Conservation (phyloP, 2,113 vertebrate species). For the Tupaia chinensis region DNA sequence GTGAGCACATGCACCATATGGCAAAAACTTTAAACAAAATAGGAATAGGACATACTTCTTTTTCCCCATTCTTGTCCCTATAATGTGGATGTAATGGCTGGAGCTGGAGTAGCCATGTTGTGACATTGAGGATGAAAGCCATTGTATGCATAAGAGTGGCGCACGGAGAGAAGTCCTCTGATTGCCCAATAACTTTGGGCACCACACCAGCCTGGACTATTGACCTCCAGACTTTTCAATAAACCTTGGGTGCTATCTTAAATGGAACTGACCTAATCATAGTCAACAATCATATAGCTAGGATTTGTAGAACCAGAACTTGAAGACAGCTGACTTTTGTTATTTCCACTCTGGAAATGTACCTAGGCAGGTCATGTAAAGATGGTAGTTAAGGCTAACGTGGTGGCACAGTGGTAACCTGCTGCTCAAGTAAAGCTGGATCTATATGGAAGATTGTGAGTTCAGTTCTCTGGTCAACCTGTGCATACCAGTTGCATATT, state of each 20-base stretch:
- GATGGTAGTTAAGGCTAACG: neutral
- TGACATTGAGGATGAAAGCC: neutral
- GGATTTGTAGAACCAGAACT: neutral
- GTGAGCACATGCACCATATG: too few relatives aligned
- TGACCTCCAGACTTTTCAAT: neutral
- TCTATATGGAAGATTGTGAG: too few relatives aligned
- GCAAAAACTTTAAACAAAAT: too few relatives aligned
- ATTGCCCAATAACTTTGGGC: neutral
- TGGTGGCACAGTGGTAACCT: too few relatives aligned
- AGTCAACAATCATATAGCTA: neutral
- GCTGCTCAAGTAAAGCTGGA: too few relatives aligned
- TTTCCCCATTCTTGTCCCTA: neutral
- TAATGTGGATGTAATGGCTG: neutral
- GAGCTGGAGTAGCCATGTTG: neutral
- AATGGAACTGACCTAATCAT: neutral
- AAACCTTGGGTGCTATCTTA: neutral
- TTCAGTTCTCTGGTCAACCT: too few relatives aligned
- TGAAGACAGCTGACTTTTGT: neutral
- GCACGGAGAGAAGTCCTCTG: neutral
- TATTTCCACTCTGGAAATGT: neutral
- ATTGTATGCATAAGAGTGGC: neutral
- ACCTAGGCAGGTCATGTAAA: neutral
- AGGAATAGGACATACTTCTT: neutral
- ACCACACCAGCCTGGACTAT: neutral
- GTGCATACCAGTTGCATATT: too few relatives aligned